phyloP scores from a whole-genome alignment of 2,888 invertebrate genomes.

The Spialia ferax region DNA sequence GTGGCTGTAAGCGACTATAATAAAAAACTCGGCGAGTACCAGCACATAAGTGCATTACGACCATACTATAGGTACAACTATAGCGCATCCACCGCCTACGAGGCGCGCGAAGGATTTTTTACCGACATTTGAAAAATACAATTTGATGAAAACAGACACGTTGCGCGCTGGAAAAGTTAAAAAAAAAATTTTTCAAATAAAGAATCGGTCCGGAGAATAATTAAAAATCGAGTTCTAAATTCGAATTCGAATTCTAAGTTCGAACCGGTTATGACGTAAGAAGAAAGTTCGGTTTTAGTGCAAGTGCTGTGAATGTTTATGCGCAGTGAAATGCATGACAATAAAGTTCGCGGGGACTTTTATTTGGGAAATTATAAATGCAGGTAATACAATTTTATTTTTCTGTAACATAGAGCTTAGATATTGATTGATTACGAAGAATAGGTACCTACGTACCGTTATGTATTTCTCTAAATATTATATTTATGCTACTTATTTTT shows the following conservation, averaged over 20 bases:
- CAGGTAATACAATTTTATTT: constrained; percentile 71
- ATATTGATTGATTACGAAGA: too few relatives aligned
- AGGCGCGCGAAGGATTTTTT: constrained; percentile 79
- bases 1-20: constrained; percentile 80
- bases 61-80: constrained; percentile 66
- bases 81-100: constrained; percentile 80
- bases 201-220: background rate
- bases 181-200: background rate
- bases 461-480: too few relatives aligned
- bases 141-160: constrained; percentile 81
- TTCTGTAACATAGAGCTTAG: too few relatives aligned
- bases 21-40: constrained; percentile 84
- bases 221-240: background rate
- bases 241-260: constrained; percentile 37
- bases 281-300: constrained; percentile 47
- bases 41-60: constrained; percentile 85
- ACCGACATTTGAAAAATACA: constrained; percentile 84
- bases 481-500: too few relatives aligned
- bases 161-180: constrained; percentile 45
- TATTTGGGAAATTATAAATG: constrained; percentile 63
- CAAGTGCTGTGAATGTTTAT: constrained; percentile 50
- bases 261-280: constrained; percentile 48
- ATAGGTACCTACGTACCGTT: too few relatives aligned
- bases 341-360: constrained; percentile 54
- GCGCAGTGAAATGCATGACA: constrained; percentile 61